Base-by-base conservation (phyloP, 1,140 invertebrate genomes). In the Lepidurus apus region DNA sequence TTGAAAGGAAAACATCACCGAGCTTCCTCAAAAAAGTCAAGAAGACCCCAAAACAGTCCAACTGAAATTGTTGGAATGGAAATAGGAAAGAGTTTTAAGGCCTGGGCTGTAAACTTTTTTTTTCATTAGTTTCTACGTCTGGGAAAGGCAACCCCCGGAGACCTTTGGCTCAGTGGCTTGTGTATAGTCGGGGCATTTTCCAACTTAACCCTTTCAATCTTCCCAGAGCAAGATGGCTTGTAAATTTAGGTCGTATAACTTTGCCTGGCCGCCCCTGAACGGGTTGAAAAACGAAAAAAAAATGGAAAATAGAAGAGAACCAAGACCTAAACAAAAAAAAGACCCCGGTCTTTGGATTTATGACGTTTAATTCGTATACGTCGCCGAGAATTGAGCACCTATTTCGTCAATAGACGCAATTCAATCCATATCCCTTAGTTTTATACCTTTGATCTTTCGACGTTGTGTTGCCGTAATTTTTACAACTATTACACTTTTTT, bases 91-190 rank as follows among this genome's bases (percentile, higher is more conserved):
- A 21, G 13, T 47, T 47, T 7, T 47, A 65, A 65, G 53, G 53
- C 34, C 34, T 34, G 34, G 34, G 34, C 13, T 65, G 53, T 65
- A 65, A 65, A 65, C 53, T 65, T 65, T 65, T 65, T 47, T 65
- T 65, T 65, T 65, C 53, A 65, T 65, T 65, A 65, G 53, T 65
- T 65, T 65, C 53, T 65, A 65, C 53, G 53, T 65, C 53, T 65
- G 13, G 13, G 53, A 65, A 65, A 65, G 53, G 13, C 53, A 65
- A 17, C 53, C 53, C 21, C 53, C 21, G 13, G 53, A 65, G 53
- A 65, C 53, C 53, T 65, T 65, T 65, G 53, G 45, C 45, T 47
- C 45, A 17, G 45, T 47, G 45, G 10, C 53, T 65, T 65, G 53
- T 13, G 53, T 21, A 65, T 65, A 65, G 53, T 21, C 17, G 13